phyloP scores from a whole-genome alignment of 2,113 vertebrate genomes.

The Pleuronectes platessa region DNA sequence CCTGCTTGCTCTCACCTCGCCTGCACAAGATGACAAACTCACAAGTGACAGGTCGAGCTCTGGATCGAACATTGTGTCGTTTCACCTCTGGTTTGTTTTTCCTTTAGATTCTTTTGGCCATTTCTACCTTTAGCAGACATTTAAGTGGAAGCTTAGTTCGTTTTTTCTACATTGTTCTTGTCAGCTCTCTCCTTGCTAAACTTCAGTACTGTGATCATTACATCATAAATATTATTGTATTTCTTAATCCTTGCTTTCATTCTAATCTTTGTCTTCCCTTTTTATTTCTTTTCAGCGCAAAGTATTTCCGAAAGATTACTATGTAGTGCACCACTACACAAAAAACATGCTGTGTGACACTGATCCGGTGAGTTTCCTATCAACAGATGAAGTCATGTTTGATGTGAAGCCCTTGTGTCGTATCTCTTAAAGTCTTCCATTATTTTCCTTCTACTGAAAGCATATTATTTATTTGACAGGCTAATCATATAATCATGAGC shows the following conservation, averaged over 20 bases:
- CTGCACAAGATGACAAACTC: background rate
- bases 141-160: background rate
- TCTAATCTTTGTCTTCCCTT: conserved; percentile 9
- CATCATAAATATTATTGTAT: background rate
- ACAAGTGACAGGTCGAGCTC: background rate
- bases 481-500: background rate
- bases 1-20: background rate
- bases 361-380: conserved; percentile 74
- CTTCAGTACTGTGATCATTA: background rate
- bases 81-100: conserved; percentile 3
- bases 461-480: background rate
- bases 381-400: conserved; percentile 1
- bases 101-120: background rate
- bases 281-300: conserved; percentile 59
- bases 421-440: background rate
- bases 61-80: background rate
- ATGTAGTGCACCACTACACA: conserved; percentile 75
- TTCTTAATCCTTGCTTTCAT: background rate
- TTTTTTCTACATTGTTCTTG: background rate
- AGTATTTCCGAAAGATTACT: conserved; percentile 82
- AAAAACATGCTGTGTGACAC: conserved; percentile 75
- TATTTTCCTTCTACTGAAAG: too few species aligned
- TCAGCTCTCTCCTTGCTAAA: background rate
- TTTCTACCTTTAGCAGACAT: background rate
- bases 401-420: background rate